phyloP scores from a whole-genome alignment of 2,113 vertebrate species.

The Misgurnus mizolepis region DNA sequence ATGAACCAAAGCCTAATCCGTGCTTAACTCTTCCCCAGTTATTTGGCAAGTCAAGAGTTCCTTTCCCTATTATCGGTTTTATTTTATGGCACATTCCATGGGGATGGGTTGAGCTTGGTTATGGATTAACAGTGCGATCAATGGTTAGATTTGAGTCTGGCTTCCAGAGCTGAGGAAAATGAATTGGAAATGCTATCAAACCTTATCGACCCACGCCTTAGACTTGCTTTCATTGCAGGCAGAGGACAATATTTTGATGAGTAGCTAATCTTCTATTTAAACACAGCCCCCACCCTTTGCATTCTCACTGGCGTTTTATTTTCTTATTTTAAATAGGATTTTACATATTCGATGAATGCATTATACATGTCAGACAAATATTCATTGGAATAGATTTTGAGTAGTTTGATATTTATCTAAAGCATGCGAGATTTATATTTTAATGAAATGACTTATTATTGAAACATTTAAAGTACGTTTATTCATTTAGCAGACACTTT shows the following conservation, averaged over 20 bases:
- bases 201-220: conserved; percentile 91
- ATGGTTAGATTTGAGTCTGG: conserved; percentile 90
- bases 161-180: conserved; percentile 91
- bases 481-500: no score
- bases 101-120: conserved; percentile 89
- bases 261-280: conserved; percentile 95
- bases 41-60: conserved; percentile 88
- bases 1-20: conserved; percentile 67
- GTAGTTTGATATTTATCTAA: neutral
- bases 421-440: neutral
- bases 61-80: conserved; percentile 84
- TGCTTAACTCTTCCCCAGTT: conserved; percentile 66
- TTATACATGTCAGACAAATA: neutral
- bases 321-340: neutral
- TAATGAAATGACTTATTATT: neutral
- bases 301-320: conserved; percentile 65
- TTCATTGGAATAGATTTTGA: neutral
- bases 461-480: no score
- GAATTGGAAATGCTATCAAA: conserved; percentile 97
- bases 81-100: conserved; percentile 80
- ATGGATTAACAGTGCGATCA: conserved; percentile 97
- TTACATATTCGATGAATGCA: neutral
- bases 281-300: conserved; percentile 75
- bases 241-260: conserved; percentile 96
- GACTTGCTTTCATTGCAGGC: conserved; percentile 92